Evolutionary conservation across 2,113 vertebrate species (phyloP), one percentile per base, ranked within the genome.

Genomic region (Cnemophilus loriae): DNA sequence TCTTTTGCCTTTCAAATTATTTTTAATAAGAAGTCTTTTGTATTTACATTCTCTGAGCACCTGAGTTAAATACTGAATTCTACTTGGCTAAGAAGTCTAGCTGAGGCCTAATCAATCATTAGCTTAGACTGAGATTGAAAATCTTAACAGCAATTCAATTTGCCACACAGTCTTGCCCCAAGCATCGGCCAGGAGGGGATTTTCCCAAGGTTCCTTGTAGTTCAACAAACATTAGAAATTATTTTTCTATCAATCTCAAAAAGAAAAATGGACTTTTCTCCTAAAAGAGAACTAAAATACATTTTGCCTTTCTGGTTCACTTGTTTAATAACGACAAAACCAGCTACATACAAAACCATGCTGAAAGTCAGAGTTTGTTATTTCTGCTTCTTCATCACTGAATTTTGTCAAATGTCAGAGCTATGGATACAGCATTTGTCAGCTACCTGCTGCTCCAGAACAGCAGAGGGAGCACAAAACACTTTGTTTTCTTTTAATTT

Each of bases 381-480:
- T 81, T 87, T 91, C 49, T 86, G 11, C 35, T 71, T 65, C 33
- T 63, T 53, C 22, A 32, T 20, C 22, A 39, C 13, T 4, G 19
- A 53, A 32, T 27, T 63, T 20, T 13, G 39, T 28, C 33, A 28
- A 83, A 46, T 5, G 74, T 26, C 35, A 28, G 33, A 88, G 42
- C 24, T 70, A 55, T 47, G 67, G 11, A 19, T 80, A 15, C 9
- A 27, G 3, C 67, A 53, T 46, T 91, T 74, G 19, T 30, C 68
- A 91, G 57, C 28, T 84, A 75, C 63, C 64, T 79, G 42, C 74
- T 91, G 57, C 55, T 94, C 50, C 46, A 63, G 61, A 78, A 39
- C 96, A 95, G 94, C 67, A 97, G 96, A 96, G 93, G 95, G 95
- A 97, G 95, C 87, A 94, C 85, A 84, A 84, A 96, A 89, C 85